These are phyloP conservation scores for Protosalanx chinensis DNA, from an alignment of 2,797 vertebrate species.

Conservation along the genomic window DNA sequence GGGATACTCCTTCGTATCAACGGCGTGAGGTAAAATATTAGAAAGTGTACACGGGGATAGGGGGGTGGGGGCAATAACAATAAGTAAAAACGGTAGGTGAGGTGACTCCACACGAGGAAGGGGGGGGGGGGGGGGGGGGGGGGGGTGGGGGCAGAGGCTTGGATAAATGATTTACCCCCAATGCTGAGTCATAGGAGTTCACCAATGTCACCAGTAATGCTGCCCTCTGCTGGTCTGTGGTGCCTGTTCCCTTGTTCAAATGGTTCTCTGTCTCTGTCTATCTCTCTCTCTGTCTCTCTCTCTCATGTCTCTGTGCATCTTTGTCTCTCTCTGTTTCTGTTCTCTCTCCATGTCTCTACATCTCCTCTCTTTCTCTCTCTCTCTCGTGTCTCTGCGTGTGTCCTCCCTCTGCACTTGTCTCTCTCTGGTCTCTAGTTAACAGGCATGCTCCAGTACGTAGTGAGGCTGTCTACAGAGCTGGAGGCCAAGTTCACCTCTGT, in stretches of 20 bases:
- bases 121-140: no score
- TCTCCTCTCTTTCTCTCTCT: not conserved
- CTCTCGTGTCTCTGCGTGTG: not conserved
- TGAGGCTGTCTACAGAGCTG: constrained; percentile 69
- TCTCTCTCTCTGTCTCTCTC: not conserved
- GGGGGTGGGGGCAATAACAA: no score
- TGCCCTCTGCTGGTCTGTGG: not conserved
- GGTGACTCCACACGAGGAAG: no score
- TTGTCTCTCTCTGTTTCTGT: not conserved
- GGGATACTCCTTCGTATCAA: no score
- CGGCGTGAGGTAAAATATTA: no score
- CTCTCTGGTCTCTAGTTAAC: constrained; percentile 63
- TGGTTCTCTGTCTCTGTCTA: constrained; percentile 1
- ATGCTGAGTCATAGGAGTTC: not conserved
- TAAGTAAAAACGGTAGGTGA: no score
- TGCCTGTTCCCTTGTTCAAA: not conserved
- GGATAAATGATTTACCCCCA: no score
- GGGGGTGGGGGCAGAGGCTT: no score
- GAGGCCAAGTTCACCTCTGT: constrained; percentile 78
- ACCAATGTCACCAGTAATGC: not conserved
- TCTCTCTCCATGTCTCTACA: no score
- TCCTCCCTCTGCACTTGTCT: not conserved
- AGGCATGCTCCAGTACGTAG: constrained; percentile 71
- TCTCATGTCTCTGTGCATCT: not conserved
- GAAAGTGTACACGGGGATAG: no score